Conservation (phyloP, 64 coral and sea anemone species). For the Stichodactyla mertensii region DNA sequence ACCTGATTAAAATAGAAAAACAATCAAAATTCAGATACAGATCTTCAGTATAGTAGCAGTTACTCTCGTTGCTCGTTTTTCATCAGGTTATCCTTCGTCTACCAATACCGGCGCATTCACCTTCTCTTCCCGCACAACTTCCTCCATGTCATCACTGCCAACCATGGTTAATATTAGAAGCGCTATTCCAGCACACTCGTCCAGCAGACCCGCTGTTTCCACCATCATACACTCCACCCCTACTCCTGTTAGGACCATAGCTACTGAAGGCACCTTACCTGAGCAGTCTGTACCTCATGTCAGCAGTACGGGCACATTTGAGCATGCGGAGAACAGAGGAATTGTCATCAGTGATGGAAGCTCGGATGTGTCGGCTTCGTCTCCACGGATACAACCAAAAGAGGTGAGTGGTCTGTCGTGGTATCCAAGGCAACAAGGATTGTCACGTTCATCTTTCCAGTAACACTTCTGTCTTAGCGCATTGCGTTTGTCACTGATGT, state of each 20-base stretch:
- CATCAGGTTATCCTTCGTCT: neutral
- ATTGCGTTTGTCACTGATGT: too few species aligned
- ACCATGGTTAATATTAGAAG: conserved; percentile 23
- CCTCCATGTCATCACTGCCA: neutral
- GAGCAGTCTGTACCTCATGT: conserved; percentile 85
- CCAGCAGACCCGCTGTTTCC: neutral
- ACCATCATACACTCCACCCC: neutral
- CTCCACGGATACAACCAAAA: conserved; percentile 27
- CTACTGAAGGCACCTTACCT: conserved; percentile 22
- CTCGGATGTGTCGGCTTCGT: conserved; percentile 74
- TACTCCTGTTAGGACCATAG: conserved; percentile 46
- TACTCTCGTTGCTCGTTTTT: neutral
- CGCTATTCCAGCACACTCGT: neutral
- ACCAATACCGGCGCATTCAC: neutral
- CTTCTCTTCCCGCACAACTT: neutral
- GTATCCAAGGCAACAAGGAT: neutral
- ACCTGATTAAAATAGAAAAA: too few species aligned
- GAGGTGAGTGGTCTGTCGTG: neutral
- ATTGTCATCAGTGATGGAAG: conserved; percentile 56
- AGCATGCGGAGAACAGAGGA: conserved; percentile 70
- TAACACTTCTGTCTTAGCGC: too few species aligned
- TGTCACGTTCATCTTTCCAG: too few species aligned
- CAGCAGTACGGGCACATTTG: conserved; percentile 77
- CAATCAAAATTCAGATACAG: too few species aligned
- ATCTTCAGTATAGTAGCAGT: too few species aligned